Evolutionary conservation across 2,113 vertebrate genomes (phyloP), one percentile per base, ranked within the genome.

Genomic region (Takifugu flavidus): DNA sequence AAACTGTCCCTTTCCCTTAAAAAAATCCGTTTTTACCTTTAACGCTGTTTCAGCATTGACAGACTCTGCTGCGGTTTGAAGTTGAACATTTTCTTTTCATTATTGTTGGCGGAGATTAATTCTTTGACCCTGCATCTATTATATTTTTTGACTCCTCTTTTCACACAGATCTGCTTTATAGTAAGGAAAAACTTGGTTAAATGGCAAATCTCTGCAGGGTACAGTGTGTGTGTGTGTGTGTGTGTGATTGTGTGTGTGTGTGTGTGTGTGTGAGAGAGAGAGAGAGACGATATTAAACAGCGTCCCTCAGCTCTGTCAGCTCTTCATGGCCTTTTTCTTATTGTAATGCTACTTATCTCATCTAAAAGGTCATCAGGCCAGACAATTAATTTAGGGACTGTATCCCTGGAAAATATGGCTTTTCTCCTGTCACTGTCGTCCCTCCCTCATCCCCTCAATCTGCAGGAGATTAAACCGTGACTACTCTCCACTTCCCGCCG

Each of bases 261-360:
- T 20, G 20, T 63, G 44, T 57, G 54, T 49, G 45, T 49, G 4
- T 49, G 53, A 51, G 28, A 53, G 69, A 39, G 66, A 53, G 46
- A 65, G 31, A 59, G 56, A 57, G 3, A 15, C 49, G 20, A 20
- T 20, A 69, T 72, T 82, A 65, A 86, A 79, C 62, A 71, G 45
- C 26, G 65, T 70, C 34, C 59, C 29, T 29, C 62, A 57, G 56
- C 53, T 39, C 73, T 75, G 78, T 83, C 78, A 62, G 60, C 59
- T 51, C 55, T 80, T 82, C 74, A 70, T 47, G 49, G 67, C 65
- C 78, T 60, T 39, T 20, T 73, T 43, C 65, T 82, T 80, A 86
- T 86, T 83, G 82, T 81, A 80, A 75, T 70, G 55, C 81, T 81
- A 79, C 84, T 83, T 88, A 82, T 85, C 80, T 85, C 78, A 83